Percentiles rank a stretch among this genome's conserved stretches.
These are phyloP conservation scores for Drosophila nikananu DNA, from an alignment of 1,140 invertebrate species.

Conservation along the genomic window DNA sequence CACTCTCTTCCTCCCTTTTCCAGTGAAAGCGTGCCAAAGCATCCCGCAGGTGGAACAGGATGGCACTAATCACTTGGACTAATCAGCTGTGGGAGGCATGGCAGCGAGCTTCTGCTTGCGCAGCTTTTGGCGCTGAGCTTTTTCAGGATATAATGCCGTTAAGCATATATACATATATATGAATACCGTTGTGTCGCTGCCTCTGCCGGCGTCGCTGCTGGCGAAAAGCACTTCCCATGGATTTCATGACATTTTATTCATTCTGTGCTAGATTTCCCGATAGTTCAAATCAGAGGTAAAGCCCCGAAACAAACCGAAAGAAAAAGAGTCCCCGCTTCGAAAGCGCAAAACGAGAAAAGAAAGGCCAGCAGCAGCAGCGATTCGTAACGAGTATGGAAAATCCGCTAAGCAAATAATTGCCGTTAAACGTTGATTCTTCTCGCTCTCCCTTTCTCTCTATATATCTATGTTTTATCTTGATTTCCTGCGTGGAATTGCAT, in stretches of 20 bases:
- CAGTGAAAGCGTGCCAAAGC: background rate
- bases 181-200: conserved; percentile 11
- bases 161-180: background rate
- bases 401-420: conserved; percentile 10
- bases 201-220: conserved; percentile 30
- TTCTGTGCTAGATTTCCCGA: conserved; percentile 84
- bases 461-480: background rate
- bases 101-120: background rate
- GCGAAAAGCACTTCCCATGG: conserved; percentile 72
- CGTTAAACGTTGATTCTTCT: conserved; percentile 6
- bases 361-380: background rate
- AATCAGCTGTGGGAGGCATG: conserved; percentile 27
- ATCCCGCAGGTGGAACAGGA: conserved; percentile 22
- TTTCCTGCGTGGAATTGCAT: conserved; percentile 6
- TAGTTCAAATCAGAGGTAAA: conserved; percentile 83
- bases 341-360: conserved; percentile 8
- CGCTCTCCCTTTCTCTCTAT: background rate
- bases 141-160: conserved; percentile 55
- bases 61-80: conserved; percentile 7
- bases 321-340: conserved; percentile 27
- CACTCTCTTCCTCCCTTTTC: background rate
- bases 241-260: conserved; percentile 71
- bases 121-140: conserved; percentile 45
- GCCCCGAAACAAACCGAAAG: conserved; percentile 38
- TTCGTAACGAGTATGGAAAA: conserved; percentile 6